phyloP scores from a whole-genome alignment of 2,113 vertebrate genomes.

The Nesoenas mayeri region DNA sequence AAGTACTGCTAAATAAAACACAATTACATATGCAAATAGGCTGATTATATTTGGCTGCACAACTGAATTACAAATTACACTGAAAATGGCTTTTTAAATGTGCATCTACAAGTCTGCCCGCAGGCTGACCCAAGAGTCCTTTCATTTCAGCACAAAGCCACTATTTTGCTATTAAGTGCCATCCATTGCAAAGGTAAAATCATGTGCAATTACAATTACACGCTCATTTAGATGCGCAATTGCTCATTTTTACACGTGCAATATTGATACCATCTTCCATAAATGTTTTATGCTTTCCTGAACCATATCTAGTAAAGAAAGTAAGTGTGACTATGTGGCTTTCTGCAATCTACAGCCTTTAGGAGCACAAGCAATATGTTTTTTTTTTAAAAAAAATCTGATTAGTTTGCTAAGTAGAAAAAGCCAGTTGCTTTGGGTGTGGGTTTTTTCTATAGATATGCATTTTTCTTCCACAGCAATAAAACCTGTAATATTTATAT shows the following conservation, averaged over 20 bases:
- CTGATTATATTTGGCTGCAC: background rate
- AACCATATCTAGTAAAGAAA: background rate
- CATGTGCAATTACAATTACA: conserved; percentile 35
- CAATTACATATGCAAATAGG: background rate
- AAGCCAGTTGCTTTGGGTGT: background rate
- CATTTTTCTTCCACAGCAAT: background rate
- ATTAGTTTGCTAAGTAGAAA: background rate
- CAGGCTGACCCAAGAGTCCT: conserved; percentile 6
- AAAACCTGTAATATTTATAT: background rate
- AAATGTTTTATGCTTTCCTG: background rate
- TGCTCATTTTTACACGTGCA: background rate
- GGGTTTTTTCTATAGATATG: background rate
- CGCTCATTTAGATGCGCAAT: background rate
- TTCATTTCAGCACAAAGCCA: conserved; percentile 1
- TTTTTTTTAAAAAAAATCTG: background rate
- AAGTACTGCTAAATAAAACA: background rate
- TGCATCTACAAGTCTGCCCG: background rate
- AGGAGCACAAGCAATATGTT: background rate
- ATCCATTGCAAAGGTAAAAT: background rate
- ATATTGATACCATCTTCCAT: background rate
- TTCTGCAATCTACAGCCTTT: background rate
- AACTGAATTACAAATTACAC: background rate
- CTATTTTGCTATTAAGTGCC: background rate
- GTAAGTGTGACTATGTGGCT: background rate
- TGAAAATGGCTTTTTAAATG: conserved; percentile 6